Base-by-base conservation (phyloP, 2,113 vertebrate species). In the Pipa parva region DNA sequence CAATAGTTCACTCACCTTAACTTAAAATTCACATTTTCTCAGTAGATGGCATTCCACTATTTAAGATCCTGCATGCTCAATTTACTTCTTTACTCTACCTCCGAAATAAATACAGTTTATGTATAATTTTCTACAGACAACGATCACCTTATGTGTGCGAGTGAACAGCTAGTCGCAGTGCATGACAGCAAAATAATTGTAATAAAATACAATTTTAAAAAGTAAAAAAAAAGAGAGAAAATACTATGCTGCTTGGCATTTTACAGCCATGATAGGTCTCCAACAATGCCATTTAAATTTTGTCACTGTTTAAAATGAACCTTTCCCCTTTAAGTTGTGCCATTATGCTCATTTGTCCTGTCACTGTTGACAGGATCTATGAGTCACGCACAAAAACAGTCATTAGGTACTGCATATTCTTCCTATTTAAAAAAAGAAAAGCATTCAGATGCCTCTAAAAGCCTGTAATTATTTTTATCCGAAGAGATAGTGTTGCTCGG, bases 401-500 rank as follows among this genome's bases (percentile, higher is more conserved):
- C 94, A 98, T 98, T 99, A 97, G 95, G 90, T 94, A 91, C 88
- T 87, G 87, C 91, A 92, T 92, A 92, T 93, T 97, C 93, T 93
- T 95, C 92, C 93, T 90, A 88, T 89, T 91, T 86, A 78, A 85
- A 89, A 69, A 81, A 58, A 66, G 90, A 91, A 81, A 92, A 92
- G 89, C 93, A 91, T 93, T 92, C 90, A 91, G 92, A 88, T 89
- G 87, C 89, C 89, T 89, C 84, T 94, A 93, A 95, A 93, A 89
- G 89, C 92, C 93, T 95, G 92, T 99, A 97, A 98, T 99, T 99
- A 99, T 98, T 97, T 96, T 93, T 94, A 93, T 93, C 87, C 81
- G 75, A 92, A 89, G 89, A 93, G 89, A 94, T 92, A 91, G 91
- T 91, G 88, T 91, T 85, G 90, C 87, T 88, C 83, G 75, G 91